Conservation (phyloP, 1,140 invertebrate genomes). For the Panagrolaimus sp. region DNA sequence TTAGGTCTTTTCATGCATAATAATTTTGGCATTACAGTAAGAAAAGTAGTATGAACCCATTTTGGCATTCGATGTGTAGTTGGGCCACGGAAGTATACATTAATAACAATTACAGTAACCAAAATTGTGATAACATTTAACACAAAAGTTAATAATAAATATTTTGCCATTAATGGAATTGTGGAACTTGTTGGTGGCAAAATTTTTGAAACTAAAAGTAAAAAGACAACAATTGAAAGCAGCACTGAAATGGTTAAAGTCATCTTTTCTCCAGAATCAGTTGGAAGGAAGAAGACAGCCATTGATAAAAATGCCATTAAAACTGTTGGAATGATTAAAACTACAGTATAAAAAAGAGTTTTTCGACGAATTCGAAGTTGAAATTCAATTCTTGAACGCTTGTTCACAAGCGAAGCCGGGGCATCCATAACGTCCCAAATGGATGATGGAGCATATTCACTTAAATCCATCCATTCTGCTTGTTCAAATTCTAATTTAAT, state of each 20-base stretch:
- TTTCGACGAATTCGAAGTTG: conserved; percentile 71
- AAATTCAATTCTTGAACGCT: conserved; percentile 55
- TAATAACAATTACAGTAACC: conserved; percentile 96
- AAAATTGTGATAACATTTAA: conserved; percentile 99
- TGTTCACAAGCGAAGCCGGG: conserved; percentile 70
- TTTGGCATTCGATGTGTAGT: conserved; percentile 81
- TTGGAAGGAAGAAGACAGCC: conserved; percentile 93
- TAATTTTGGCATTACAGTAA: conserved; percentile 66
- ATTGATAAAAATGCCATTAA: conserved; percentile 67
- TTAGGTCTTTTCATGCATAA: conserved; percentile 57
- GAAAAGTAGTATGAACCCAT: conserved; percentile 84
- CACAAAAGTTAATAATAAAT: conserved; percentile 96
- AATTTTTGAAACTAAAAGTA: conserved; percentile 95
- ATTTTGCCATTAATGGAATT: conserved; percentile 92
- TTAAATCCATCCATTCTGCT: conserved; percentile 79
- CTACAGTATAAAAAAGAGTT: conserved; percentile 97
- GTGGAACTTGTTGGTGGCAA: conserved; percentile 92
- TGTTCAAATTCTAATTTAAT: conserved; percentile 59
- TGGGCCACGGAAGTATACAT: conserved; percentile 96
- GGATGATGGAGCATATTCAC: conserved; percentile 91
- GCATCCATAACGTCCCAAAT: conserved; percentile 99
- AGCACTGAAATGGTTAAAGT: conserved; percentile 67
- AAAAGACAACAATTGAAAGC: conserved; percentile 96
- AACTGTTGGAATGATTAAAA: conserved; percentile 94
- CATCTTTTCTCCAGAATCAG: conserved; percentile 68